Evolutionary conservation across 2,888 invertebrate species (phyloP).

Genomic region (Incurvaria masculella): DNA sequence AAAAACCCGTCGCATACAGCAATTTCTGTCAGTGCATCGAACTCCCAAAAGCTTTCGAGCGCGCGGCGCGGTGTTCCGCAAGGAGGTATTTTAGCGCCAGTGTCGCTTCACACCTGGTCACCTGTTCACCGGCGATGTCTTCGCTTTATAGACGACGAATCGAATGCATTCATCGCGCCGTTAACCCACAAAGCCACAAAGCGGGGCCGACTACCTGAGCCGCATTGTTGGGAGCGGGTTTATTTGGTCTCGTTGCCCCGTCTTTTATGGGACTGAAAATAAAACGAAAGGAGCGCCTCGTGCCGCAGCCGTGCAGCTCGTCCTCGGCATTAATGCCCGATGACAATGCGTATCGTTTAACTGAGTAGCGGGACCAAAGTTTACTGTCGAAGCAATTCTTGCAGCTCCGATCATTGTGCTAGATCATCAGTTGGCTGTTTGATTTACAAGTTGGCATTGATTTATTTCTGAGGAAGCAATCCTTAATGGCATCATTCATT

Average conservation of each 20-base stretch:
- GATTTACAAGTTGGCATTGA: too few species aligned
- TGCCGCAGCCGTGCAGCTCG: background rate
- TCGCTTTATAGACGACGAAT: background rate
- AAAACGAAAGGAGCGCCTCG: background rate
- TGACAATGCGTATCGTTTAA: conserved; percentile 37
- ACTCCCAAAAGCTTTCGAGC: background rate
- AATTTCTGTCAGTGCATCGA: too few species aligned
- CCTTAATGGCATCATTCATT: too few species aligned
- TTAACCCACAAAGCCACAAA: conserved; percentile 40
- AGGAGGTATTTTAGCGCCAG: background rate
- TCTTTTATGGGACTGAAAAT: background rate
- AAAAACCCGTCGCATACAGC: too few species aligned
- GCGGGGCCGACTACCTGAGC: conserved; percentile 34
- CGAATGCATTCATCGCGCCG: conserved; percentile 34
- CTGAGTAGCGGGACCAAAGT: conserved; percentile 16
- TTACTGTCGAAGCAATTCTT: background rate
- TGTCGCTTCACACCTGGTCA: background rate
- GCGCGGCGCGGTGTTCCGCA: background rate
- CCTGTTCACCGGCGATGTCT: background rate
- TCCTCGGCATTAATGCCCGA: conserved; percentile 25
- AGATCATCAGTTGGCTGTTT: too few species aligned
- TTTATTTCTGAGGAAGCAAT: too few species aligned
- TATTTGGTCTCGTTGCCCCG: background rate
- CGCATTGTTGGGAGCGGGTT: conserved; percentile 10
- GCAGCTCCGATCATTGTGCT: too few species aligned